phyloP scores from a whole-genome alignment of 2,888 invertebrate genomes.

The Sinotaia quadrata region DNA sequence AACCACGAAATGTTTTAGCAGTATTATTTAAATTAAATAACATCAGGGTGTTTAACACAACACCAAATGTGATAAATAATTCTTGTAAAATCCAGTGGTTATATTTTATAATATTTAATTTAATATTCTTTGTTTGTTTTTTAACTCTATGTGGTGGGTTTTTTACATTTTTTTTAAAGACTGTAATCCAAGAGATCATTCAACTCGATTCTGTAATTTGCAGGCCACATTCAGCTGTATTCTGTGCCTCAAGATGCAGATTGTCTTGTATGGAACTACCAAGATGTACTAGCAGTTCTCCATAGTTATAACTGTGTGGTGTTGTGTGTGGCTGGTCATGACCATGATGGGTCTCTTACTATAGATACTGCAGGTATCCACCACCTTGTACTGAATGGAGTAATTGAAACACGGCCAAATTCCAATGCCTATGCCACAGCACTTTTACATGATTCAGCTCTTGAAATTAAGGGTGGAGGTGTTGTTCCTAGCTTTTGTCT shows the following conservation, averaged over 20 bases:
- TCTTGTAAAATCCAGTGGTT: too few relatives aligned
- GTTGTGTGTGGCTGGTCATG: slow-evolving; percentile 71
- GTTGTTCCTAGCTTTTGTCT: slow-evolving; percentile 40
- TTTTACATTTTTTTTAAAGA: too few relatives aligned
- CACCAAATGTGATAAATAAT: too few relatives aligned
- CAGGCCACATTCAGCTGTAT: slow-evolving; percentile 67
- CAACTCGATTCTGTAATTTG: too few relatives aligned
- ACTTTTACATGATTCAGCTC: slow-evolving; percentile 51
- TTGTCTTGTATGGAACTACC: slow-evolving; percentile 70
- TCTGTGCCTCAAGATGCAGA: slow-evolving; percentile 43
- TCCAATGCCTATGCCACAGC: slow-evolving; percentile 62
- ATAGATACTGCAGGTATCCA: slow-evolving; percentile 65
- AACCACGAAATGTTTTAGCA: too few relatives aligned
- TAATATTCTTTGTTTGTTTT: too few relatives aligned
- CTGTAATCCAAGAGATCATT: too few relatives aligned
- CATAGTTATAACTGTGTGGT: slow-evolving; percentile 61
- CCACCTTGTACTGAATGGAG: slow-evolving; percentile 68
- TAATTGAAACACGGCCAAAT: slow-evolving; percentile 65
- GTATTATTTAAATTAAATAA: too few relatives aligned
- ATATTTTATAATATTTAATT: too few relatives aligned
- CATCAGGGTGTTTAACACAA: too few relatives aligned
- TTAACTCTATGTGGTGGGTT: too few relatives aligned
- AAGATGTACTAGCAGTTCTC: slow-evolving; percentile 63
- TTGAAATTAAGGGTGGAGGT: slow-evolving; percentile 60
- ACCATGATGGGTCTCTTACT: slow-evolving; percentile 65